Percentiles rank a stretch among this genome's conserved stretches.
phyloP scores from a whole-genome alignment of 2,888 invertebrate species.

The Phyto melanocephala region DNA sequence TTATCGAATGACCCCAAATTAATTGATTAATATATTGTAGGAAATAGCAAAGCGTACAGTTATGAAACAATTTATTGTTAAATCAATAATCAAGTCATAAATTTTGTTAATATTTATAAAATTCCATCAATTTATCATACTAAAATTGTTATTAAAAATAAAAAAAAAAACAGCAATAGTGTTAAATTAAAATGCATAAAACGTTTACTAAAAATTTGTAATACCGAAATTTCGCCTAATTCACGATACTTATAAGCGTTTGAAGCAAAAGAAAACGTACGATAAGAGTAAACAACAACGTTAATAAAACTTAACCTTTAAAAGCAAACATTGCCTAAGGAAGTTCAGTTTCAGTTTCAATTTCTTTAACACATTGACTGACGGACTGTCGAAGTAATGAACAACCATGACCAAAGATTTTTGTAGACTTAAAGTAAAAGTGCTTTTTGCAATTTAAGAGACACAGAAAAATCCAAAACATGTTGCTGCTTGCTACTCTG shows the following conservation, averaged over 20 bases:
- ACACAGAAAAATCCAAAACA: slow-evolving; percentile 8
- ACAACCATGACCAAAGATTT: slow-evolving; percentile 1
- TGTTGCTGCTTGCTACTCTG: neutral
- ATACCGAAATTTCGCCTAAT: slow-evolving; percentile 38
- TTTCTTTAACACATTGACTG: slow-evolving; percentile 29
- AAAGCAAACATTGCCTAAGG: slow-evolving; percentile 52
- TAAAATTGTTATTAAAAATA: neutral
- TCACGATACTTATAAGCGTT: neutral
- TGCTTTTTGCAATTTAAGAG: slow-evolving; percentile 25
- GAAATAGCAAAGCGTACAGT: neutral
- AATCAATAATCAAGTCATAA: neutral
- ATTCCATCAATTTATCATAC: neutral
- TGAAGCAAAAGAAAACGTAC: neutral
- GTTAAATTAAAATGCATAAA: slow-evolving; percentile 35
- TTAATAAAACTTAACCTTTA: slow-evolving; percentile 23
- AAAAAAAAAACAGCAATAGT: neutral
- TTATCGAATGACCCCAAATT: no score
- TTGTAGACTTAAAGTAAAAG: slow-evolving; percentile 44
- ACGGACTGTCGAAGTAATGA: neutral
- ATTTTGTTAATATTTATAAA: neutral
- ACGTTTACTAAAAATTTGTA: slow-evolving; percentile 6
- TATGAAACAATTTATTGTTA: neutral
- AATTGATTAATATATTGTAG: neutral
- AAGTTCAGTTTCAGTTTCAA: slow-evolving; percentile 12
- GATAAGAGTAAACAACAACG: slow-evolving; percentile 18